Evolutionary conservation across 2,888 invertebrate genomes (phyloP), one percentile per base, ranked within the genome.

Genomic region (Proisotoma minuta): DNA sequence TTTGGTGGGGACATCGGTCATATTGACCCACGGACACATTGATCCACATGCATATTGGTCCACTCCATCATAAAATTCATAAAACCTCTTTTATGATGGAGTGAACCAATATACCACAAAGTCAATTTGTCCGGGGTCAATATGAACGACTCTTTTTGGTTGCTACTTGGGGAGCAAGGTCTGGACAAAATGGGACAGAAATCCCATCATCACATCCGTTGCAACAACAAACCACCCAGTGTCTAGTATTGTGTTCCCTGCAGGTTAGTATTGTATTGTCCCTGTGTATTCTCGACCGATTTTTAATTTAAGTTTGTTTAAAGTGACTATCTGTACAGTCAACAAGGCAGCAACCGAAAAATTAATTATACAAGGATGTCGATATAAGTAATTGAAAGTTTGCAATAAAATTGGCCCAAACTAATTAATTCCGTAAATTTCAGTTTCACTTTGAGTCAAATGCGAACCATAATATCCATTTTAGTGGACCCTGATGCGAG

Each of bases 181-280:
- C 40, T 72, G 70, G 69, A 65, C 39, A 10, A 64, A 69, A 40
- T 72, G 72, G 72, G 70, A 66, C 50, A 59, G 57, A 22, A 69
- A 66, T 59, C 72, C 72, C 1, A 66, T 70, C 1, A 66, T 72
- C n/a, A 72, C 72, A 3, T 68, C 69, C 22, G 70, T 70, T 1
- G 63, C 68, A 5, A 68, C 66, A 10, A 70, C 72, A 20, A 72
- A 72, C 54, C 70, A 62, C 51, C 72, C 72, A 10, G 72, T 70
- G 2, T 64, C 69, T 1, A 72, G 67, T 50, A 65, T 72, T 3
- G 57, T 65, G n/a, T 71, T 71, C 47, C 71, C 71, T 29, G 69
- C 71, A n/a, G 66, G 68, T 3, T 66, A 65, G n/a, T 54, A 57
- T 22, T 59, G 54, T 52, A n/a, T 22, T n/a, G 27, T 4, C 24